A percentile compares a stretch with the other conserved stretches of the same genome.
Conservation (phyloP, 2,113 vertebrate species). For the Otolemur garnettii region DNA sequence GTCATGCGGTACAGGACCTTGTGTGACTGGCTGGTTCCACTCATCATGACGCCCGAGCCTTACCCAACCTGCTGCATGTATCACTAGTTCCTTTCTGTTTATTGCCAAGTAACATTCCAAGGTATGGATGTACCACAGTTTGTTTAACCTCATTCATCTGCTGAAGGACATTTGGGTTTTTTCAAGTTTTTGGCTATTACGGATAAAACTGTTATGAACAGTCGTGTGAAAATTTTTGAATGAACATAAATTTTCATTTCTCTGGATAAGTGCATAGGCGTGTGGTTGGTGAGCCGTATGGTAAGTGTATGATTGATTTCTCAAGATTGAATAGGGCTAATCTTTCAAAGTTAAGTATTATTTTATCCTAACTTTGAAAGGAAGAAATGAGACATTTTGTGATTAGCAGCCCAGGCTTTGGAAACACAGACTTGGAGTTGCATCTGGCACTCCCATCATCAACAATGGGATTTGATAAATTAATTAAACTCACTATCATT, state of each 20-base stretch:
- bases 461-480: background rate
- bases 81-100: background rate
- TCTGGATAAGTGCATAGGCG: background rate
- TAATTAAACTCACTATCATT: background rate
- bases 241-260: background rate
- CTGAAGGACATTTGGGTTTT: background rate
- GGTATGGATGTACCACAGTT: background rate
- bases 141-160: background rate
- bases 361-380: constrained; percentile 20
- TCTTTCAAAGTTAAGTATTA: constrained; percentile 10
- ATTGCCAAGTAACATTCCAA: background rate
- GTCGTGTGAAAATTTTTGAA: background rate
- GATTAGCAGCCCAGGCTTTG: background rate
- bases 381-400: constrained; percentile 19
- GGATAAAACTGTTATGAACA: constrained; percentile 14
- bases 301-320: background rate
- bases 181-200: background rate
- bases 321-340: background rate
- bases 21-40: background rate
- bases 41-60: background rate
- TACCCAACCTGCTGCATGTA: background rate
- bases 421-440: background rate
- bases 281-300: background rate
- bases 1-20: background rate
- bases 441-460: background rate